Evolutionary conservation across 2,888 invertebrate genomes (phyloP).

Genomic region (Lacanobia wlatinum): DNA sequence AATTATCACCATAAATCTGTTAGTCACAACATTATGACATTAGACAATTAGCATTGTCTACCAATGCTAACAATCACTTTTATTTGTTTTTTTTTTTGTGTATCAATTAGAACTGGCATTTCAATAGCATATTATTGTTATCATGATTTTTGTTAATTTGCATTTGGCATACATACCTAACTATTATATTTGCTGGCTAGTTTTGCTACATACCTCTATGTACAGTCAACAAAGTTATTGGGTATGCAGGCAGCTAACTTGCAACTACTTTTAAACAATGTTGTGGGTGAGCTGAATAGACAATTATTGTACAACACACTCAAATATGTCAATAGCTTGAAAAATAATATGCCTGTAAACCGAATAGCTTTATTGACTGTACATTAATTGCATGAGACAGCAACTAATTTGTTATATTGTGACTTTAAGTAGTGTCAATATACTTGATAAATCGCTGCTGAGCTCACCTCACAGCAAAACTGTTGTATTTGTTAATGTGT

Average conservation of each 20-base stretch:
- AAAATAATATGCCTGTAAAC: no score
- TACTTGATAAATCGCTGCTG: background rate
- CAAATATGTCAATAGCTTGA: no score
- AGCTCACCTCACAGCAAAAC: conserved; percentile 11
- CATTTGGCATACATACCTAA: background rate
- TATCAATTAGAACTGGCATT: background rate
- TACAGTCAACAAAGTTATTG: no score
- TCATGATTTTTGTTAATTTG: conserved; percentile 12
- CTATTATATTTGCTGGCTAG: background rate
- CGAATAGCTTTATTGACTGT: no score
- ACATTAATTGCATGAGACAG: background rate
- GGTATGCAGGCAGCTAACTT: no score
- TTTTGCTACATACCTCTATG: background rate
- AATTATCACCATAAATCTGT: background rate
- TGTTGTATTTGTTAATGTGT: background rate
- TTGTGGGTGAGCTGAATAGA: no score
- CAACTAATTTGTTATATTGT: background rate
- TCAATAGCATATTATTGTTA: conserved; percentile 5
- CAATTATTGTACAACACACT: no score
- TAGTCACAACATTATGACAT: background rate
- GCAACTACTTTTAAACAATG: no score
- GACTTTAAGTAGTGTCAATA: background rate
- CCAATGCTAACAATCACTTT: conserved; percentile 2
- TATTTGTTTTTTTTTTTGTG: conserved; percentile 25
- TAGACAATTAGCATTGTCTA: conserved; percentile 21